Conservation (phyloP, 1,140 invertebrate genomes). For the Trachymyrmex septentrionalis region DNA sequence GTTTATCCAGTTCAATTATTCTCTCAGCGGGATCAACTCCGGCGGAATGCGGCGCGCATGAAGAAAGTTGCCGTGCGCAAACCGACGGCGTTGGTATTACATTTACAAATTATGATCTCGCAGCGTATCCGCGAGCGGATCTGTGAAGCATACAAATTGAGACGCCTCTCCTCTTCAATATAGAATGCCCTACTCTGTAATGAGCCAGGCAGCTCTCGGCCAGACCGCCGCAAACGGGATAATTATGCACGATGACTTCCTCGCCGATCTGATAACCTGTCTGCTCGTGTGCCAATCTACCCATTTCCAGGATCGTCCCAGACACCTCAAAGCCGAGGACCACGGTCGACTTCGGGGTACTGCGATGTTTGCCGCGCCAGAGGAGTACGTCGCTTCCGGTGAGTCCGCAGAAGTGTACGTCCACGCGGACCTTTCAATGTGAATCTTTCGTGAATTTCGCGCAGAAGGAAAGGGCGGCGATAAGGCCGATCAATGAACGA, state of each 20-base stretch:
- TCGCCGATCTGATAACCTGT: slow-evolving; percentile 50
- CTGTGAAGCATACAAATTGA: not conserved
- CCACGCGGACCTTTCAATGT: slow-evolving; percentile 52
- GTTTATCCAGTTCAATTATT: slow-evolving; percentile 31
- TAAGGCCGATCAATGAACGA: not conserved
- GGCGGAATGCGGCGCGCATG: not conserved
- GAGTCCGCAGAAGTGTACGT: slow-evolving; percentile 60
- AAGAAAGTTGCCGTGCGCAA: slow-evolving; percentile 1
- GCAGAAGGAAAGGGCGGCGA: not conserved
- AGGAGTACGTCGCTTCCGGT: slow-evolving; percentile 43
- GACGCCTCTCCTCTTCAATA: not conserved
- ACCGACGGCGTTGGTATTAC: not conserved
- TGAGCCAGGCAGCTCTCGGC: slow-evolving; percentile 60
- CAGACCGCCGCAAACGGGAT: slow-evolving; percentile 52
- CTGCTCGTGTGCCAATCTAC: slow-evolving; percentile 53
- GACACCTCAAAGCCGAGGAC: slow-evolving; percentile 59
- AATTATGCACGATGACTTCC: slow-evolving; percentile 61
- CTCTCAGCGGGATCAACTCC: not conserved
- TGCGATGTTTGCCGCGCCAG: slow-evolving; percentile 44
- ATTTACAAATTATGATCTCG: not conserved
- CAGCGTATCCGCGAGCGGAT: not conserved
- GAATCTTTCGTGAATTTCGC: not conserved
- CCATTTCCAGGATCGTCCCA: slow-evolving; percentile 64
- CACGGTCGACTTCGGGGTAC: not conserved
- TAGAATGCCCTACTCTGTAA: slow-evolving; percentile 33